These are phyloP conservation scores for Homarus americanus DNA, from an alignment of 1,140 invertebrate species.

Conservation along the genomic window DNA sequence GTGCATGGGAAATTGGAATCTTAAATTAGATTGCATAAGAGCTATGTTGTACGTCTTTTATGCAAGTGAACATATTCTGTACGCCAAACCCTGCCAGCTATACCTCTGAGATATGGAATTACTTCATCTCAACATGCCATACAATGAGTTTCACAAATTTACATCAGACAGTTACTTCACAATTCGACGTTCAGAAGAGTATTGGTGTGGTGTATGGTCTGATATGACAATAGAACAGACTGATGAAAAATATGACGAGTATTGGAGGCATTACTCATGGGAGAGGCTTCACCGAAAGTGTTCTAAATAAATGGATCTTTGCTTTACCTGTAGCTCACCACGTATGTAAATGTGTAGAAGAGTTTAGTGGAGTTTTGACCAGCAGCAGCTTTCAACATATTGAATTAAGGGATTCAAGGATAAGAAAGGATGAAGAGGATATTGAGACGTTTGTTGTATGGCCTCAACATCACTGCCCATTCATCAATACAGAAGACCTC, in stretches of 20 bases:
- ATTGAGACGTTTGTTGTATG: not conserved
- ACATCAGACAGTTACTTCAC: not conserved
- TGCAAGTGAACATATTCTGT: not conserved
- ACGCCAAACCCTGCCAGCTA: slow-evolving; percentile 4
- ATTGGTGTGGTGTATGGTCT: slow-evolving; percentile 41
- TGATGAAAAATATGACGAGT: slow-evolving; percentile 20
- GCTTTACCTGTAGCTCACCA: slow-evolving; percentile 23
- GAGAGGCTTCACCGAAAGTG: slow-evolving; percentile 23
- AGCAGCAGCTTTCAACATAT: slow-evolving; percentile 24
- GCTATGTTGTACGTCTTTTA: slow-evolving; percentile 10
- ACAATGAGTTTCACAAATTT: slow-evolving; percentile 28
- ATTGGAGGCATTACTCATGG: slow-evolving; percentile 29
- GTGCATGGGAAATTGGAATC: slow-evolving; percentile 20
- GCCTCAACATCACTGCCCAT: not conserved
- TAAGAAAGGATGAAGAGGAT: slow-evolving; percentile 9
- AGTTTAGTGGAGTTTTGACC: slow-evolving; percentile 1
- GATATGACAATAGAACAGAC: slow-evolving; percentile 8
- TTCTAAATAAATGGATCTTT: slow-evolving; percentile 24
- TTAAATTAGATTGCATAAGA: slow-evolving; percentile 25
- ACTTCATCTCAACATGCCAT: slow-evolving; percentile 18
- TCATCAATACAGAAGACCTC: slow-evolving; percentile 14
- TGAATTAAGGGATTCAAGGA: no score
- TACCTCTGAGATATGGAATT: slow-evolving; percentile 14
- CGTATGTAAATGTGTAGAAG: not conserved
- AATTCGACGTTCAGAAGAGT: slow-evolving; percentile 16